phyloP scores from a whole-genome alignment of 2,113 vertebrate species.

The Oryzias woworae region DNA sequence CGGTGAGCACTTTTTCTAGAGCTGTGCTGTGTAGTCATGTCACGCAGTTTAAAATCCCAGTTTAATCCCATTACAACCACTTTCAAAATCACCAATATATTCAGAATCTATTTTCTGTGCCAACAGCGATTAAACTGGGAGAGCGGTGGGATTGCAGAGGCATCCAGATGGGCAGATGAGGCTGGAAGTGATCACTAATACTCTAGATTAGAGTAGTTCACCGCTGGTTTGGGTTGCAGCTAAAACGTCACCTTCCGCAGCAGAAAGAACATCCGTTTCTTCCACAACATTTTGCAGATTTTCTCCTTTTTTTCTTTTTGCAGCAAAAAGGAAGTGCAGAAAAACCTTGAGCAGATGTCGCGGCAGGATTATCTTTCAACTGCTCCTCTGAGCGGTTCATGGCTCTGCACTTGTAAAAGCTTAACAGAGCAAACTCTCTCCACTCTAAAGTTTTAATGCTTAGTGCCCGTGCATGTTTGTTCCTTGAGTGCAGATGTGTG shows the following conservation, averaged over 20 bases:
- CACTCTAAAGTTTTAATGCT: slow-evolving; percentile 28
- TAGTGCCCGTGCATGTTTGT: slow-evolving; percentile 36
- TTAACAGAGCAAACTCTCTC: slow-evolving; percentile 24
- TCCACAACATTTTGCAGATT: slow-evolving; percentile 1
- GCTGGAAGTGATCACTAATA: slow-evolving; percentile 64
- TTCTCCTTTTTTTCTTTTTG: background rate
- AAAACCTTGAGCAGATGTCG: slow-evolving; percentile 66
- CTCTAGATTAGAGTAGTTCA: slow-evolving; percentile 42
- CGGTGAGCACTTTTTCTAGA: slow-evolving; percentile 2
- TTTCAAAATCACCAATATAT: slow-evolving; percentile 73
- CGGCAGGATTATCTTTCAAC: slow-evolving; percentile 58
- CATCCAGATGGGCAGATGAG: slow-evolving; percentile 51
- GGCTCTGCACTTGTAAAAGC: slow-evolving; percentile 28
- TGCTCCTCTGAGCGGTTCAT: slow-evolving; percentile 29
- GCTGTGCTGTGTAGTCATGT: slow-evolving; percentile 51
- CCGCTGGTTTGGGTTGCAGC: slow-evolving; percentile 8
- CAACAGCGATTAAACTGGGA: slow-evolving; percentile 52
- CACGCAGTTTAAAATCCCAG: slow-evolving; percentile 48
- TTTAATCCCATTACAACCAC: slow-evolving; percentile 75
- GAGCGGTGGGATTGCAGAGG: slow-evolving; percentile 44
- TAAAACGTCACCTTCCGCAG: slow-evolving; percentile 7
- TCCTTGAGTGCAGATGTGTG: slow-evolving; percentile 40
- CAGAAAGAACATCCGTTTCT: slow-evolving; percentile 31
- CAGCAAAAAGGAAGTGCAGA: slow-evolving; percentile 38
- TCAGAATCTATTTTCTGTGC: slow-evolving; percentile 68